These are phyloP conservation scores for Nephrotoma flavescens DNA, from an alignment of 2,888 invertebrate genomes.

Conservation along the genomic window DNA sequence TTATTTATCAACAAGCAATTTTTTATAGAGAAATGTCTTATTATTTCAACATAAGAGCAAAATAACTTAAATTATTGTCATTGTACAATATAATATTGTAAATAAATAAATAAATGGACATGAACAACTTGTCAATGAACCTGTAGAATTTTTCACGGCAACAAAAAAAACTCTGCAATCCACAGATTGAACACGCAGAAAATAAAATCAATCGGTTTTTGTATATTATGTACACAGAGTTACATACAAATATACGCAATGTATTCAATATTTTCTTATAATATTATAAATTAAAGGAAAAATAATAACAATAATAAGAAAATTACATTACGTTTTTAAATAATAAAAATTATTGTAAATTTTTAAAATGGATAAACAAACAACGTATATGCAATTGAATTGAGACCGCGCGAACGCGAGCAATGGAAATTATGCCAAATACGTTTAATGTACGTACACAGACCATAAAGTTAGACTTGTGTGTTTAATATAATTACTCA, in stretches of 20 bases:
- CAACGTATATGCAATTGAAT: background rate
- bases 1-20: background rate
- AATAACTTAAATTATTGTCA: background rate
- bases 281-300: background rate
- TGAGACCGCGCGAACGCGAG: background rate
- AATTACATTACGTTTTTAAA: background rate
- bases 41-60: background rate
- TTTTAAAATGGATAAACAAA: background rate
- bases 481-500: background rate
- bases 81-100: slow-evolving; percentile 2
- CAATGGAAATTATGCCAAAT: background rate
- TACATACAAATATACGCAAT: background rate
- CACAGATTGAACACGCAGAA: background rate
- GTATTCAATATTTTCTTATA: background rate
- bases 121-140: slow-evolving; percentile 4
- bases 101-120: slow-evolving; percentile 2
- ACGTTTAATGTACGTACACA: background rate
- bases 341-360: background rate
- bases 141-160: slow-evolving; percentile 4
- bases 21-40: background rate
- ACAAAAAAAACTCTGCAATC: background rate
- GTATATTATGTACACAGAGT: background rate
- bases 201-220: background rate
- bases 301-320: background rate
- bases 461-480: background rate